These are phyloP conservation scores for Cryptotermes secundus DNA, from an alignment of 1,140 invertebrate genomes.

Conservation along the genomic window DNA sequence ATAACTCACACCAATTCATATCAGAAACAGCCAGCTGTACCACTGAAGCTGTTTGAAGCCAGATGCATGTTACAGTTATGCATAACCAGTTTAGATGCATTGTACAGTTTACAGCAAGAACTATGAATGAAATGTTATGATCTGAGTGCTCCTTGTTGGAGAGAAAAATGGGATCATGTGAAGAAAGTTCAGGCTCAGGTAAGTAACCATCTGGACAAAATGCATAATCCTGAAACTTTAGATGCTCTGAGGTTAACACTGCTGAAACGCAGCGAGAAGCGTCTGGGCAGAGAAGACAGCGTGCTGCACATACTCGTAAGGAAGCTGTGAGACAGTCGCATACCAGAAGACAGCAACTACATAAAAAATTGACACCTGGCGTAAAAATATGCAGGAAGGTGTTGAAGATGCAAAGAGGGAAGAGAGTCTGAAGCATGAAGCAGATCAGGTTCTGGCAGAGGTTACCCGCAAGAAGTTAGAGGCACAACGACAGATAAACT, in stretches of 20 bases:
- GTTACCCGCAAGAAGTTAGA: conserved; percentile 67
- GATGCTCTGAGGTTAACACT: conserved; percentile 51
- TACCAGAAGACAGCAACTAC: conserved; percentile 49
- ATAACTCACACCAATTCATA: not conserved
- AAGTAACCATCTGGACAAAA: not conserved
- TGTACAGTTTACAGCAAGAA: not conserved
- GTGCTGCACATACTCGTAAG: conserved; percentile 48
- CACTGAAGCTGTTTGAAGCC: conserved; percentile 8
- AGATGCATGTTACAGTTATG: not conserved
- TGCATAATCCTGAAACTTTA: not conserved
- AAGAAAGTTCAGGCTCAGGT: conserved; percentile 43
- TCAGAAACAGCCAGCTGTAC: too few relatives aligned
- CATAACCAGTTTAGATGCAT: not conserved
- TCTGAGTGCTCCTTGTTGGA: not conserved
- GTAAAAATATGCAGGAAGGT: conserved; percentile 58
- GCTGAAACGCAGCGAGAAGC: conserved; percentile 56
- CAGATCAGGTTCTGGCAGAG: conserved; percentile 66
- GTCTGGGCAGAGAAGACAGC: conserved; percentile 52
- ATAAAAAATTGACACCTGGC: conserved; percentile 61
- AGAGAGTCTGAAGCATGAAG: conserved; percentile 63
- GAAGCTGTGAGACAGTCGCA: conserved; percentile 48
- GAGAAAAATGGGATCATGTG: conserved; percentile 54
- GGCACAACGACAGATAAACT: conserved; percentile 59
- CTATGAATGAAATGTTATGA: not conserved
- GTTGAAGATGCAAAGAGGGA: conserved; percentile 62